Evolutionary conservation across 2,888 invertebrate species (phyloP).

Genomic region (Bellardia pandia): DNA sequence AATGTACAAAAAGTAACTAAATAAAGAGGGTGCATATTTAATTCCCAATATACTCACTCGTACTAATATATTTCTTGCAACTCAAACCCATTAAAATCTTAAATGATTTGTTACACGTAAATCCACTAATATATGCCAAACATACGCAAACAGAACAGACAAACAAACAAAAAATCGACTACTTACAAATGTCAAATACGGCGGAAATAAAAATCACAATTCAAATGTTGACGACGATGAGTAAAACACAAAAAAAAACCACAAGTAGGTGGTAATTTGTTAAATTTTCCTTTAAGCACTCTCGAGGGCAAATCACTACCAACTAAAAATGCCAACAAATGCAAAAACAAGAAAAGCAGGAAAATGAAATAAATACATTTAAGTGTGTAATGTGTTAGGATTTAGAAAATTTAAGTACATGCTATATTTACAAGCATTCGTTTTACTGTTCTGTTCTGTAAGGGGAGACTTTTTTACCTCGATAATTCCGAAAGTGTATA

Average conservation of each 20-base stretch:
- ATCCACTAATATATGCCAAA: slow-evolving; percentile 72
- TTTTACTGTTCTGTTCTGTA: slow-evolving; percentile 2
- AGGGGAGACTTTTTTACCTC: slow-evolving; percentile 53
- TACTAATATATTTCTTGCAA: slow-evolving; percentile 24
- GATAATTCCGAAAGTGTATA: not conserved
- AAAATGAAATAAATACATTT: slow-evolving; percentile 70
- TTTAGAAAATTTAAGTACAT: slow-evolving; percentile 58
- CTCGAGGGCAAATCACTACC: slow-evolving; percentile 74
- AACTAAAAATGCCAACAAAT: slow-evolving; percentile 41
- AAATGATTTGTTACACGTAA: slow-evolving; percentile 73
- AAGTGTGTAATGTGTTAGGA: slow-evolving; percentile 71
- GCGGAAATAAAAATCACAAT: slow-evolving; percentile 70
- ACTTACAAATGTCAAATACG: slow-evolving; percentile 70
- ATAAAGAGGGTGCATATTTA: slow-evolving; percentile 72
- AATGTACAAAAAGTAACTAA: not conserved
- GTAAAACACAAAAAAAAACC: slow-evolving; percentile 39
- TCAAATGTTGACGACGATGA: slow-evolving; percentile 63
- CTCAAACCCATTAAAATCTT: slow-evolving; percentile 67
- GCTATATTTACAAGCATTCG: slow-evolving; percentile 46
- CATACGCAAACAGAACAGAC: slow-evolving; percentile 49
- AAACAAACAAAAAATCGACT: slow-evolving; percentile 53
- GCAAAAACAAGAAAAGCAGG: slow-evolving; percentile 36
- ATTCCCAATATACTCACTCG: slow-evolving; percentile 55
- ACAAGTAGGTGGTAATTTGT: slow-evolving; percentile 75
- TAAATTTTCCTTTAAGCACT: slow-evolving; percentile 74